phyloP scores from a whole-genome alignment of 2,113 vertebrate species.

The Numenius arquata region DNA sequence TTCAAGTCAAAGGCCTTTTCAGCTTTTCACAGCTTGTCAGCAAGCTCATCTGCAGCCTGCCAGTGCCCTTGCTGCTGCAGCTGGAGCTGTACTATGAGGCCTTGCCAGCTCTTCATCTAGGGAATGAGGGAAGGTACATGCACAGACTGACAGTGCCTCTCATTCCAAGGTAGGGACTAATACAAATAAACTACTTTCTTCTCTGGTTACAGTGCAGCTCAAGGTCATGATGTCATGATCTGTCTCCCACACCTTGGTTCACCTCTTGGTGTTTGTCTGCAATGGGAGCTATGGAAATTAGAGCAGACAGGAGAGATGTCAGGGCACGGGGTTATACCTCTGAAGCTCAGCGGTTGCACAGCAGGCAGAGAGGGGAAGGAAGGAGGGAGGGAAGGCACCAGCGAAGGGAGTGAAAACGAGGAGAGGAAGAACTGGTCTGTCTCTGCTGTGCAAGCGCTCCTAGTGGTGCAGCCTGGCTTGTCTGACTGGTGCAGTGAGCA shows the following conservation, averaged over 20 bases:
- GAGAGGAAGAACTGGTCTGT: neutral
- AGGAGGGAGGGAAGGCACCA: neutral
- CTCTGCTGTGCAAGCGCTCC: neutral
- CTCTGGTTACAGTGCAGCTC: neutral
- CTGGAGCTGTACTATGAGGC: neutral
- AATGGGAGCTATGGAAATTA: rapidly evolving
- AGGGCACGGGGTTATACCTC: neutral
- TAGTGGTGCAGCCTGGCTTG: neutral
- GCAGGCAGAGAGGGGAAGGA: neutral
- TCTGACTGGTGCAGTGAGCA: neutral
- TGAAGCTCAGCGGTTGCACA: neutral
- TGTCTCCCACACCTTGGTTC: neutral
- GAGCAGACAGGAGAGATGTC: neutral
- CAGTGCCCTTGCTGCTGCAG: neutral
- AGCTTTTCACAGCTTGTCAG: neutral
- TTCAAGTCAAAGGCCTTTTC: neutral
- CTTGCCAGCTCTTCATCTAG: neutral
- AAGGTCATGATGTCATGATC: neutral
- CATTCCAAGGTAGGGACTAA: neutral
- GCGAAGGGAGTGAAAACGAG: rapidly evolving
- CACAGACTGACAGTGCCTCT: neutral
- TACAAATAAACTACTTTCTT: neutral
- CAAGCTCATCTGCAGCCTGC: neutral
- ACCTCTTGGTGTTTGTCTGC: neutral
- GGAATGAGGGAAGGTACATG: neutral